Percentiles rank a stretch among this genome's conserved stretches.
Conservation (phyloP, 2,797 vertebrate species). For the Lepidocolaptes lacrymiger region DNA sequence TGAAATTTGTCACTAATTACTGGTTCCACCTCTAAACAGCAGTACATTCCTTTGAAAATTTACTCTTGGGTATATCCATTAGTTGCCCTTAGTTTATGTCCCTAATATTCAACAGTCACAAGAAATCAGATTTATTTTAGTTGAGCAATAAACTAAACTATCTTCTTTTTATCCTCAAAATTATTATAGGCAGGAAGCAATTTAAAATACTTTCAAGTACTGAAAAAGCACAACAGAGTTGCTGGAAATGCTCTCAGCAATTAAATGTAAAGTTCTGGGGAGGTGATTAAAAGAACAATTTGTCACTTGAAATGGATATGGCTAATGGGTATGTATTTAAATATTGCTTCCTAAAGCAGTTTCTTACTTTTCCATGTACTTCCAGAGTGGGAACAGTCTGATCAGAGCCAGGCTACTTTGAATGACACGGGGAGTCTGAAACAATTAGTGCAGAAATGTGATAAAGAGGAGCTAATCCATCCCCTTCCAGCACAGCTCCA, state of each 20-base stretch:
- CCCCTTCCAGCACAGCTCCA: background rate
- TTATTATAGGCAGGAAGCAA: constrained; percentile 50
- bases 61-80: constrained; percentile 1
- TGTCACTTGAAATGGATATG: constrained; percentile 63
- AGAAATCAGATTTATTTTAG: constrained; percentile 30
- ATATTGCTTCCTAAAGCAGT: constrained; percentile 53
- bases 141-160: constrained; percentile 1
- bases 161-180: constrained; percentile 40
- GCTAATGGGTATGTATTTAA: constrained; percentile 60
- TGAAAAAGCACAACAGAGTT: constrained; percentile 41
- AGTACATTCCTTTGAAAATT: background rate
- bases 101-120: constrained; percentile 3
- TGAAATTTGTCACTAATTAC: background rate
- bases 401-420: background rate
- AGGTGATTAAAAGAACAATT: constrained; percentile 67
- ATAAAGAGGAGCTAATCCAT: background rate
- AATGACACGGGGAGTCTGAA: constrained; percentile 7
- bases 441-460: constrained; percentile 35
- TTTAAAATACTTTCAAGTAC: constrained; percentile 48
- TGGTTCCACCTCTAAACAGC: background rate
- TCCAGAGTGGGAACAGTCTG: constrained; percentile 2
- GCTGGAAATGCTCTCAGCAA: constrained; percentile 58
- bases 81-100: background rate
- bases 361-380: constrained; percentile 7
- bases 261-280: constrained; percentile 57